phyloP scores from a whole-genome alignment of 2,113 vertebrate species.

The Myodes glareolus region DNA sequence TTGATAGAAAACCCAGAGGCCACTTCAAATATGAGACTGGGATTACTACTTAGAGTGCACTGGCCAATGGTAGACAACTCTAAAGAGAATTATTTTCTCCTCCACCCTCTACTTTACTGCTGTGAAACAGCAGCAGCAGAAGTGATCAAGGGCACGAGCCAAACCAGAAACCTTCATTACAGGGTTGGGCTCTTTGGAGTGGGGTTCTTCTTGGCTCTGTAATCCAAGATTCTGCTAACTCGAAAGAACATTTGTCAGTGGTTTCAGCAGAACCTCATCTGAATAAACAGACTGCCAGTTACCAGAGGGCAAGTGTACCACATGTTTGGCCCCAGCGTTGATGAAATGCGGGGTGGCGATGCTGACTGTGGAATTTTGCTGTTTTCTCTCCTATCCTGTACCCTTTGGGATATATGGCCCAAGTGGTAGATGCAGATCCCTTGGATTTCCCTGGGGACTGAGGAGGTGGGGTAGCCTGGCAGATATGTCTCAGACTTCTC shows the following conservation, averaged over 20 bases:
- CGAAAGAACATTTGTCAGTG: background rate
- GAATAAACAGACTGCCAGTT: background rate
- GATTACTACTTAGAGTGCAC: background rate
- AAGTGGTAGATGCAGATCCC: background rate
- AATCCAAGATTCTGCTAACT: background rate
- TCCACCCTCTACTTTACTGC: background rate
- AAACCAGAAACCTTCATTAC: background rate
- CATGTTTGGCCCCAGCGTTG: background rate
- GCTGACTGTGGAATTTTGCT: background rate
- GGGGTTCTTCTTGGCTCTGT: background rate
- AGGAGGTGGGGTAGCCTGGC: background rate
- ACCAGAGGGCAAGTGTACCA: background rate
- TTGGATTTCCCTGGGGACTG: background rate
- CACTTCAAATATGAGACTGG: background rate
- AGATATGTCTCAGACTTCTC: background rate
- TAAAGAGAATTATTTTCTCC: background rate
- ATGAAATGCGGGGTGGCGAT: background rate
- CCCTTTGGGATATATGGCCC: background rate
- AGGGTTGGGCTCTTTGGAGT: background rate
- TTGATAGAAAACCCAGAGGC: background rate
- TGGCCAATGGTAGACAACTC: background rate
- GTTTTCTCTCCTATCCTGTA: background rate
- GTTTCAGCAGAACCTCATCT: background rate
- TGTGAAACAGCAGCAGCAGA: background rate
- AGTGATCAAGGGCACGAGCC: background rate